Conservation (phyloP, 2,888 invertebrate genomes). For the Limnephilus marmoratus region DNA sequence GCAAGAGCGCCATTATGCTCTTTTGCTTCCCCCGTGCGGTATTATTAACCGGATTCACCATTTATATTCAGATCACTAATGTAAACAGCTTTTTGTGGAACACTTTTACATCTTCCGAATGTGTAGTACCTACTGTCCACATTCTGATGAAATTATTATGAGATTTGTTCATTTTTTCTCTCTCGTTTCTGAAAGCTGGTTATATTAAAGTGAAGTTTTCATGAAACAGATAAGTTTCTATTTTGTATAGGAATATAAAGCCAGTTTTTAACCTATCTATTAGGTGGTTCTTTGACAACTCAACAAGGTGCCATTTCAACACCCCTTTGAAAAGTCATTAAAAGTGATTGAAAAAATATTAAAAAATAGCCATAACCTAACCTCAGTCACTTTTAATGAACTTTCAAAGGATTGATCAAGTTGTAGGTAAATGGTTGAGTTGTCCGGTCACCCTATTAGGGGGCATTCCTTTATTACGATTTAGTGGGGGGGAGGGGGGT, state of each 20-base stretch:
- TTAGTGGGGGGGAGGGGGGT: too few species aligned
- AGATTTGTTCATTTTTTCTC: background rate
- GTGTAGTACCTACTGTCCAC: background rate
- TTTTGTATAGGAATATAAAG: background rate
- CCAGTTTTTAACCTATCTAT: background rate
- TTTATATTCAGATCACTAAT: conserved; percentile 48
- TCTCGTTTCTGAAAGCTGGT: background rate
- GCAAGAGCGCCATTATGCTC: conserved; percentile 24
- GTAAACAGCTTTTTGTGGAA: background rate
- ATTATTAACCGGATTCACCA: conserved; percentile 33
- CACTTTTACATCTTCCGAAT: background rate
- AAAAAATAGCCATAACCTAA: too few species aligned
- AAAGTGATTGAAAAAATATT: too few species aligned
- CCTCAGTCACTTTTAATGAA: too few species aligned
- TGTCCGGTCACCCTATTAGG: too few species aligned
- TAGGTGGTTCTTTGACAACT: too few species aligned
- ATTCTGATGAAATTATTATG: background rate
- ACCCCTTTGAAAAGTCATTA: too few species aligned
- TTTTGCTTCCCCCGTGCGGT: conserved; percentile 33
- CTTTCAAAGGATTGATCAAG: too few species aligned
- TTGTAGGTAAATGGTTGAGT: too few species aligned
- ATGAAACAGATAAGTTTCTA: too few species aligned
- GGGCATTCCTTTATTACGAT: too few species aligned
- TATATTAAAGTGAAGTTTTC: background rate
- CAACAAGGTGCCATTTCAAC: too few species aligned